Evolutionary conservation across 2,888 invertebrate genomes (phyloP), one percentile per base, ranked within the genome.

Genomic region (Leptinotarsa peninsularis): DNA sequence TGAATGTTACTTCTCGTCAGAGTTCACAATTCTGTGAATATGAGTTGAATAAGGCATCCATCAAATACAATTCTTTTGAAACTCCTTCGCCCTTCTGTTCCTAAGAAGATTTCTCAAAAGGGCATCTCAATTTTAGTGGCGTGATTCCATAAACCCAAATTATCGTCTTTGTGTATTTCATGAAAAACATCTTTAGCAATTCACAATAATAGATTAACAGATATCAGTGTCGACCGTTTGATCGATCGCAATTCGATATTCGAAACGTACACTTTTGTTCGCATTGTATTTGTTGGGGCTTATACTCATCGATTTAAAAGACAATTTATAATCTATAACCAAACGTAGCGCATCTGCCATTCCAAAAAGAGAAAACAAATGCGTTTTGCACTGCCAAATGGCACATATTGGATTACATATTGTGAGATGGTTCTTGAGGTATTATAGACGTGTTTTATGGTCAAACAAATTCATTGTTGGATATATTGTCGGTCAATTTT

Each of bases 221-320:
- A 81, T 81, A 84, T 84, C 82, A 71, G 76, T 83, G 82, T 83
- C 81, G 72, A 58, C 67, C 33, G 72, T 80, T 81, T 84, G 84
- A 84, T 84, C 81, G 84, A 84, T 84, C 73, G 82, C 79, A 81
- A 82, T 77, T 72, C 78, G 82, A 83, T 83, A 82, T 81, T 82
- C 74, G 71, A 76, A 73, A 76, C 76, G 76, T 66, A 69, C 23
- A 67, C 74, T 76, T 76, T 77, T 79, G 78, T 79, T 77, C 77
- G 76, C 67, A 76, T 78, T 76, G 78, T 79, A 74, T 74, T 72
- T 43, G 50, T 18, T 56, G 54, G 72, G 68, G 66, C 66, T 77
- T 76, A 75, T 76, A 77, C 78, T 77, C 78, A 76, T 75, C 76
- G 74, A 76, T 78, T 78, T 73, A 75, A 76, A 77, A 79, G 79